A percentile compares a stretch with the other conserved stretches of the same genome.
phyloP scores from a whole-genome alignment of 2,888 invertebrate species.

The Cataglyphis altisquamis region DNA sequence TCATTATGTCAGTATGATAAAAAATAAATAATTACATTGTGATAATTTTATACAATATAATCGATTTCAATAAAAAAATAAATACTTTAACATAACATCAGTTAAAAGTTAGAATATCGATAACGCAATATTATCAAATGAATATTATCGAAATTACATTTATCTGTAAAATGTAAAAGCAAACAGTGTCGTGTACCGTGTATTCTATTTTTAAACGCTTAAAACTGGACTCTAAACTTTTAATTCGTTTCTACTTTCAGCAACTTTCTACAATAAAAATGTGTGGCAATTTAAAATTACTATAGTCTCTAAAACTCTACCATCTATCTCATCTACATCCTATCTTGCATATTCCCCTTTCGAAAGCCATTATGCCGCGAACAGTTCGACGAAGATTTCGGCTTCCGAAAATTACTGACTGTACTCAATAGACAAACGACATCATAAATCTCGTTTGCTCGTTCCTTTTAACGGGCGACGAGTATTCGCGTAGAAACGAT shows the following conservation, averaged over 20 bases:
- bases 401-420: slow-evolving; percentile 31
- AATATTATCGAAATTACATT: background rate
- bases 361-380: background rate
- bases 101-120: background rate
- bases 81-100: background rate
- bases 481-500: slow-evolving; percentile 40
- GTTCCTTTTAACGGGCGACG: slow-evolving; percentile 14
- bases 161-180: slow-evolving; percentile 3
- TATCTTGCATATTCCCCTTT: background rate
- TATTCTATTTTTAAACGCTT: background rate
- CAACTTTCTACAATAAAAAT: background rate
- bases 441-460: slow-evolving; percentile 51
- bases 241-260: background rate
- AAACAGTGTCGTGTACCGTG: background rate
- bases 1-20: background rate
- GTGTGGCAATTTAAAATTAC: background rate
- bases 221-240: background rate
- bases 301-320: background rate
- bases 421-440: slow-evolving; percentile 56
- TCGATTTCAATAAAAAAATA: background rate
- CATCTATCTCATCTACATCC: slow-evolving; percentile 3
- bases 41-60: background rate
- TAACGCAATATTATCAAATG: background rate
- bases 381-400: slow-evolving; percentile 18
- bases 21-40: background rate